Evolutionary conservation across 1,140 invertebrate genomes (phyloP).

Genomic region (Euura lappo): DNA sequence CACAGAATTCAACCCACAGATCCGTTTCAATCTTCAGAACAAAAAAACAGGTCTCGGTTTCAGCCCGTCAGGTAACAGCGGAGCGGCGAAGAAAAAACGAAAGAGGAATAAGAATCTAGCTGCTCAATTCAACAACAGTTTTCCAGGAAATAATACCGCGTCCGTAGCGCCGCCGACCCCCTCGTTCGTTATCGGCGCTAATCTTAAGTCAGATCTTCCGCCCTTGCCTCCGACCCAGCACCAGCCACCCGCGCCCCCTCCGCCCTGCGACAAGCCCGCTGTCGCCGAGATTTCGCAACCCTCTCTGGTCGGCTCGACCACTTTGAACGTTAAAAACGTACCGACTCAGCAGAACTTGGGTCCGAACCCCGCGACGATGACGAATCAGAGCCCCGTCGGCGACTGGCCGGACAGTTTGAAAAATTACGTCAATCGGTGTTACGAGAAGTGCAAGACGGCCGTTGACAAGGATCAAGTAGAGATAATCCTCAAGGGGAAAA

Average conservation of each 20-base stretch:
- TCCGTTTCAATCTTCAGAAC: conserved; percentile 66
- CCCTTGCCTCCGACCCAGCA: conserved; percentile 66
- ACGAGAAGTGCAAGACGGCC: conserved; percentile 84
- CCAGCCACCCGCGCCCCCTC: conserved; percentile 46
- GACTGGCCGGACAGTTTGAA: conserved; percentile 78
- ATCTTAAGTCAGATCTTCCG: conserved; percentile 48
- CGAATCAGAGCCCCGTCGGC: conserved; percentile 53
- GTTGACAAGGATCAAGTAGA: conserved; percentile 94
- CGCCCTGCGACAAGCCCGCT: conserved; percentile 48
- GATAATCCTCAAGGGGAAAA: conserved; percentile 90
- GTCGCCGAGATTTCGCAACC: not conserved
- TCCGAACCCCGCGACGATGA: conserved; percentile 35
- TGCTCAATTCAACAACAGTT: conserved; percentile 62
- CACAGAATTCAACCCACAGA: conserved; percentile 58
- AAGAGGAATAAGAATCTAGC: conserved; percentile 71
- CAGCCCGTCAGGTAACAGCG: conserved; percentile 60
- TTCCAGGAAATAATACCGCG: conserved; percentile 48
- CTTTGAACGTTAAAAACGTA: conserved; percentile 51
- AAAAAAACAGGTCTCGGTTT: conserved; percentile 62
- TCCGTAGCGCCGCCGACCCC: conserved; percentile 25
- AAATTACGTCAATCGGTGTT: conserved; percentile 89
- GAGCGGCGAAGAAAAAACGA: conserved; percentile 74
- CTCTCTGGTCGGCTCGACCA: not conserved
- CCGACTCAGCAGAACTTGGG: conserved; percentile 35
- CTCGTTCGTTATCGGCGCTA: conserved; percentile 33